Evolutionary conservation across 1,140 invertebrate species (phyloP).

Genomic region (Listronotus oregonensis): DNA sequence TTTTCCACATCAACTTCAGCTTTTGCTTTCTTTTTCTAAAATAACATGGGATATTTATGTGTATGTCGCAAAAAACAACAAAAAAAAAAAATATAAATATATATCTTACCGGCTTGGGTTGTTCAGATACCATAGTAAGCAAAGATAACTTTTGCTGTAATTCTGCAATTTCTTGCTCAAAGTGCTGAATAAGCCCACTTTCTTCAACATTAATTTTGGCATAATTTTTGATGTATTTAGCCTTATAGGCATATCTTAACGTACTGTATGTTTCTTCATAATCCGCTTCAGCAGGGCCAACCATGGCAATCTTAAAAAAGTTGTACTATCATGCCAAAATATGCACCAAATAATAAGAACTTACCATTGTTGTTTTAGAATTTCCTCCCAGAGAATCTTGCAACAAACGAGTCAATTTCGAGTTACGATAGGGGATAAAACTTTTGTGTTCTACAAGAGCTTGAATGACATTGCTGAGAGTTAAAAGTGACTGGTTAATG

Average conservation of each 20-base stretch:
- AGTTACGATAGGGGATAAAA: conserved; percentile 94
- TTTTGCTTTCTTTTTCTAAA: conserved; percentile 53
- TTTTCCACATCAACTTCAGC: conserved; percentile 57
- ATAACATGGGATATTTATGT: not conserved
- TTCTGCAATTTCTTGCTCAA: conserved; percentile 95
- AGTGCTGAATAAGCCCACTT: conserved; percentile 91
- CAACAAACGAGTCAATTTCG: conserved; percentile 88
- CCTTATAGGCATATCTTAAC: conserved; percentile 93
- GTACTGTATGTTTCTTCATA: conserved; percentile 98
- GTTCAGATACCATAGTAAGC: conserved; percentile 33
- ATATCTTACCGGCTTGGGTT: conserved; percentile 16
- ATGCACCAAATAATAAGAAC: conserved; percentile 17
- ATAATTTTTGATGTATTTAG: conserved; percentile 97
- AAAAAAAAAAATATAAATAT: no score
- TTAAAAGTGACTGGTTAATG: conserved; percentile 93
- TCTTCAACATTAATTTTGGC: conserved; percentile 97
- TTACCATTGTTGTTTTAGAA: conserved; percentile 91
- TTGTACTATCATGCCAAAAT: not conserved
- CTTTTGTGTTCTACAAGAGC: conserved; percentile 93
- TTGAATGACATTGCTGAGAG: conserved; percentile 93
- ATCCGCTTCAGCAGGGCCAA: conserved; percentile 95
- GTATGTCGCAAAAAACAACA: not conserved
- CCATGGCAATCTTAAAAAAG: conserved; percentile 74
- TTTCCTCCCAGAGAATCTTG: conserved; percentile 96
- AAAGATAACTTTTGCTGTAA: conserved; percentile 58